Base-by-base conservation (phyloP, 2,888 invertebrate species). In the Rhagonycha lutea region DNA sequence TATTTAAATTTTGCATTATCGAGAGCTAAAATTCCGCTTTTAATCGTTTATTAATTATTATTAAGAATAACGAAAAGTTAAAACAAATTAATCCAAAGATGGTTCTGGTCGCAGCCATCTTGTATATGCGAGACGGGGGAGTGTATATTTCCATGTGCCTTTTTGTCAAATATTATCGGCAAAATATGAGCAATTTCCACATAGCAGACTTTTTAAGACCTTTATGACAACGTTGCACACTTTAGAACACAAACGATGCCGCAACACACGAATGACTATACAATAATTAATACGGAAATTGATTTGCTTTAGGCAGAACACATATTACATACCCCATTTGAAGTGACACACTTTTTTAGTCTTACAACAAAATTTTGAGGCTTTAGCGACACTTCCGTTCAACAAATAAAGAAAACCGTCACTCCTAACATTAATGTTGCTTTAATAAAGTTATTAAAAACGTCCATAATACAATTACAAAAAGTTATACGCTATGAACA, bases 401-500 rank as follows among this genome's bases (percentile, higher is more conserved):
- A 86, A 88, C 87, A 86, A 88, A 88, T 87, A 88, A 88, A 88
- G 86, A 88, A 85, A 88, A 86, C 84, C 89, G 87, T 88, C 88
- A 88, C 89, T 81, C 87, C 89, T 89, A 88, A 90, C 88, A 86
- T 86, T 88, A 89, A 88, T 89, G 68, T 88, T 89, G 87, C 88
- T 87, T 88, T 88, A 89, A 89, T 90, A 91, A 91, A 91, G 89
- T 89, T 89, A 88, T 89, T 89, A 90, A 89, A 91, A 91, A 91
- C 90, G 90, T 90, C 89, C 90, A 91, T 91, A 92, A 91, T 91
- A 90, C 91, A 89, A 89, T 90, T 90, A 90, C 90, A 91, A 92
- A 91, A 91, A 91, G 90, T 90, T 91, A 90, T 90, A 94, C 94
- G 93, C 94, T 94, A 94, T 95, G 94, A 96, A 97, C 96, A 97